A percentile compares a stretch with the other conserved stretches of the same genome.
These are phyloP conservation scores for Dusona sp. DNA, from an alignment of 2,888 invertebrate species.

Conservation along the genomic window DNA sequence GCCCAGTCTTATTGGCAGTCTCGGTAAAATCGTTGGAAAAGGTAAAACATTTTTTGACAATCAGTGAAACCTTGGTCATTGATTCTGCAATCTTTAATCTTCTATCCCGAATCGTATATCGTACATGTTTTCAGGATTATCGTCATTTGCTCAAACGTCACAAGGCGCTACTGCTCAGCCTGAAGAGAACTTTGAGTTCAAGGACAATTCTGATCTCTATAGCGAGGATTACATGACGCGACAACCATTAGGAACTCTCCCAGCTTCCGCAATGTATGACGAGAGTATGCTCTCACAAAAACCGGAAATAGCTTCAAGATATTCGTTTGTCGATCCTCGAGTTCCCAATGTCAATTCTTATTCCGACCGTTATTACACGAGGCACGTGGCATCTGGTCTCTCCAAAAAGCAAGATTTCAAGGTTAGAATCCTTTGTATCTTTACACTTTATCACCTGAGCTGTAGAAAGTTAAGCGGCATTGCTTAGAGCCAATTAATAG, in stretches of 20 bases:
- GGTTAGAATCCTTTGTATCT: slow-evolving; percentile 82
- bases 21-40: slow-evolving; percentile 94
- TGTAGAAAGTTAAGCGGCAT: background rate
- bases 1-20: slow-evolving; percentile 92
- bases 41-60: slow-evolving; percentile 85
- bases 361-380: slow-evolving; percentile 88
- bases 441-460: background rate
- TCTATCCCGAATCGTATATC: slow-evolving; percentile 45
- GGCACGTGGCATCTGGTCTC: slow-evolving; percentile 85
- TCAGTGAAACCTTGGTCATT: background rate
- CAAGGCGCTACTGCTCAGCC: slow-evolving; percentile 79
- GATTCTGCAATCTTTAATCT: background rate
- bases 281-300: slow-evolving; percentile 79
- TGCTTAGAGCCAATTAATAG: background rate
- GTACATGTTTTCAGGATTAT: slow-evolving; percentile 79
- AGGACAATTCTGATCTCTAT: slow-evolving; percentile 88
- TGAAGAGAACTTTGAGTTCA: slow-evolving; percentile 91
- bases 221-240: slow-evolving; percentile 85
- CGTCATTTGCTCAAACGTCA: slow-evolving; percentile 85
- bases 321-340: slow-evolving; percentile 88
- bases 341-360: slow-evolving; percentile 88
- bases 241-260: slow-evolving; percentile 83
- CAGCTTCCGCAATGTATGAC: slow-evolving; percentile 84
- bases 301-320: slow-evolving; percentile 83
- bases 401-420: slow-evolving; percentile 89